Conservation (phyloP, 2,888 invertebrate genomes). For the Geophilus truncorum region DNA sequence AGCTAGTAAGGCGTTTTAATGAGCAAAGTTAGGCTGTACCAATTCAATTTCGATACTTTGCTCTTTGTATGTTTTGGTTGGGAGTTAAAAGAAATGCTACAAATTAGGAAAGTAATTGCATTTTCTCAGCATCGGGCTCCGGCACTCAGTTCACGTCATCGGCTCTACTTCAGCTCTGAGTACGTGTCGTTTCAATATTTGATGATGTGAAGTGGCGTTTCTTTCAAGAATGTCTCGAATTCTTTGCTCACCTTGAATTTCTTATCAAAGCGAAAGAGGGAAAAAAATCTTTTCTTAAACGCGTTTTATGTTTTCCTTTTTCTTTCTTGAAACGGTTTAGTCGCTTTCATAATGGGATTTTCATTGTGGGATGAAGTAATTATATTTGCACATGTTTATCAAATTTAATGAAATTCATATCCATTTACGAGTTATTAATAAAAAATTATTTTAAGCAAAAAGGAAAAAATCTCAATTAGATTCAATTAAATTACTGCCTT, state of each 20-base stretch:
- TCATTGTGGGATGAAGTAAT: not conserved
- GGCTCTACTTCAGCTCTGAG: not conserved
- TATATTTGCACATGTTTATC: no score
- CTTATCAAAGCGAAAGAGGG: not conserved
- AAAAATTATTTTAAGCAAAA: not conserved
- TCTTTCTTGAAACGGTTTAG: not conserved
- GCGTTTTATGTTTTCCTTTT: not conserved
- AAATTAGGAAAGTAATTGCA: not conserved
- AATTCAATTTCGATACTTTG: not conserved
- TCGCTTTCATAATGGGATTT: not conserved
- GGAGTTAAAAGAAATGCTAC: not conserved
- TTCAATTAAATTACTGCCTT: not conserved
- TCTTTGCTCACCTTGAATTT: not conserved
- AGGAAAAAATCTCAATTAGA: not conserved
- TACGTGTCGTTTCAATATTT: conserved; percentile 5
- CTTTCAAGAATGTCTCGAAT: not conserved
- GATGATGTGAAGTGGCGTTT: not conserved
- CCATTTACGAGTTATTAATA: not conserved
- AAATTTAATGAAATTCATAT: not conserved
- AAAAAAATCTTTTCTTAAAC: no score
- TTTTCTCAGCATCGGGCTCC: not conserved
- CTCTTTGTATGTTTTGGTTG: not conserved
- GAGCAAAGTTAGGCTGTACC: not conserved
- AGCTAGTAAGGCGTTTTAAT: not conserved
- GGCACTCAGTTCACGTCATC: not conserved